phyloP scores from a whole-genome alignment of 2,113 vertebrate genomes.

The Phoxinus phoxinus region DNA sequence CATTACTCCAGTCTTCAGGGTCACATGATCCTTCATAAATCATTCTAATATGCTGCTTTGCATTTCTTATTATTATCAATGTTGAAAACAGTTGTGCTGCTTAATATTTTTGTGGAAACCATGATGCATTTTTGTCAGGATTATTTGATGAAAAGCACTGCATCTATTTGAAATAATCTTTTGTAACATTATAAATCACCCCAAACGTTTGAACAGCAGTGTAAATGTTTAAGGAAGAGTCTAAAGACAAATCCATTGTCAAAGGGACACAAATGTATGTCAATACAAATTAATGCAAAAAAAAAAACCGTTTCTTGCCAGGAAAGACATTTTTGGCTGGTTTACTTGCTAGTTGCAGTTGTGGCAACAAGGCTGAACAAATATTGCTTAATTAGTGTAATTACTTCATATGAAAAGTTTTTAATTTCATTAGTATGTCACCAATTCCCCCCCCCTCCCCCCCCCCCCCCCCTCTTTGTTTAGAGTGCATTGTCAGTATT shows the following conservation, averaged over 20 bases:
- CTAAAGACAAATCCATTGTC: neutral
- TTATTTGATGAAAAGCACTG: neutral
- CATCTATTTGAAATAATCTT: neutral
- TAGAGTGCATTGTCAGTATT: constrained; percentile 45
- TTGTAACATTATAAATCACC: neutral
- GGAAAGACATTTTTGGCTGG: neutral
- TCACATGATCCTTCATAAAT: neutral
- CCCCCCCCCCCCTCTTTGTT: neutral
- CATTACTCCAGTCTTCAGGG: neutral
- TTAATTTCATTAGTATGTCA: neutral
- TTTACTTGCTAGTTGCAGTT: neutral
- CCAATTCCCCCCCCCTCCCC: too few relatives aligned
- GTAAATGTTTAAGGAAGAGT: neutral
- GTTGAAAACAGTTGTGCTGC: neutral
- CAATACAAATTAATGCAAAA: neutral
- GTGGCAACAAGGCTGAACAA: neutral
- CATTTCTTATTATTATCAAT: neutral
- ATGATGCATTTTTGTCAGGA: neutral
- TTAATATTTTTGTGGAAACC: neutral
- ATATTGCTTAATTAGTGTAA: neutral
- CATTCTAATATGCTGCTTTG: neutral
- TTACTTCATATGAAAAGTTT: neutral
- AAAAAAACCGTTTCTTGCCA: neutral
- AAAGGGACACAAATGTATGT: neutral
- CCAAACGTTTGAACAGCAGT: neutral